Base-by-base conservation (phyloP, 2,113 vertebrate species). In the Cisticola juncidis region DNA sequence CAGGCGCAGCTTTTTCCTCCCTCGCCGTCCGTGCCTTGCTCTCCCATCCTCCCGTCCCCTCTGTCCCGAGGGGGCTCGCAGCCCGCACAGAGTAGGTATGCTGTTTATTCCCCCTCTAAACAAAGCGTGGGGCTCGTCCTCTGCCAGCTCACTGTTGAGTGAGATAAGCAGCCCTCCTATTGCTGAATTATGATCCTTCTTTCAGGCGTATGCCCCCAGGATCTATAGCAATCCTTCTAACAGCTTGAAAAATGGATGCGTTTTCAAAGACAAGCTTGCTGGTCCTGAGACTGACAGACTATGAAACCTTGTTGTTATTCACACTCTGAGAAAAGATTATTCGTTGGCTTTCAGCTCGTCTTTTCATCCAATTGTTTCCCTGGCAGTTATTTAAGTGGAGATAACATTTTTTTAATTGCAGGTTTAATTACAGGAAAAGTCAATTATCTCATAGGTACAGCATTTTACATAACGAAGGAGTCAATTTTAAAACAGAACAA, bases 131-230 rank as follows among this genome's bases (percentile, higher is more conserved):
- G 90, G 93, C 86, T 94, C 48, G 3, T 96, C 92, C 88, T 96
- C 78, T 84, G 96, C 86, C 93, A 97, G 88, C 95, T 97, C 80
- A 62, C 91, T 94, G 97, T 94, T 70, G 78, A 94, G 90, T 91
- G 95, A 98, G 98, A 96, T 94, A 96, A 97, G 97, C 96, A 95
- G 97, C 94, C 96, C 97, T 97, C 97, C 96, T 97, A 73, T 89
- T 79, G 97, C 87, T 98, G 94, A 97, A 96, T 98, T 97, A 98
- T 98, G 97, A 97, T 96, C 96, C 96, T 94, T 95, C 97, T 98
- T 98, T 96, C 97, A 97, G 96, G 92, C 60, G 47, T 93, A 80
- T 97, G 96, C 85, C 96, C 96, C 48, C 48, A 89, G 97, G 97
- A 97, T 97, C 97, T 98, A 92, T 78, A 88, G 96, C 94, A 95